Percentiles rank a stretch among this genome's conserved stretches.
These are phyloP conservation scores for Nasonia longicornis DNA, from an alignment of 1,140 invertebrate species.

Conservation along the genomic window DNA sequence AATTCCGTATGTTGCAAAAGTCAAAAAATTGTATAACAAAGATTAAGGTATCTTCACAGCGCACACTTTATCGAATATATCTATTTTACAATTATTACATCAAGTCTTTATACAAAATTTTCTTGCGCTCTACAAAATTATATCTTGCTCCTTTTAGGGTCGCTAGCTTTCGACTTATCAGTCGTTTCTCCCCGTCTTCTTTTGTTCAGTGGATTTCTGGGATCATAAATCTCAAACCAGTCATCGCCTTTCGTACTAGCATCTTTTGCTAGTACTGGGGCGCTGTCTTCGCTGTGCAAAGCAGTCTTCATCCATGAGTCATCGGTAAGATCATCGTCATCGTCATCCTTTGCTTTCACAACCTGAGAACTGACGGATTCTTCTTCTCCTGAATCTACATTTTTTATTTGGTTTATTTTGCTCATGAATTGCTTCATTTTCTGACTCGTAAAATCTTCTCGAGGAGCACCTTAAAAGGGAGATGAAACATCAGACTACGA, in stretches of 20 bases:
- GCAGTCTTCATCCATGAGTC: slow-evolving; percentile 84
- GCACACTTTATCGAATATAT: not conserved
- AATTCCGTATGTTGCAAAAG: not conserved
- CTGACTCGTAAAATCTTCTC: slow-evolving; percentile 81
- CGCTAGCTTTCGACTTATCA: slow-evolving; percentile 6
- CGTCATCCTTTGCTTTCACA: slow-evolving; percentile 56
- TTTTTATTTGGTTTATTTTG: slow-evolving; percentile 79
- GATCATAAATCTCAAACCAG: slow-evolving; percentile 97
- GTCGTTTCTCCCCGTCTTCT: slow-evolving; percentile 78
- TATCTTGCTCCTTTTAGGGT: slow-evolving; percentile 8
- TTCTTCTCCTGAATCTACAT: slow-evolving; percentile 50
- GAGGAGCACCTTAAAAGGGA: slow-evolving; percentile 54
- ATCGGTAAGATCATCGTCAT: slow-evolving; percentile 67
- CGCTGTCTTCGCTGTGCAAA: slow-evolving; percentile 82
- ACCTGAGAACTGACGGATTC: not conserved
- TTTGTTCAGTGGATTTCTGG: slow-evolving; percentile 94
- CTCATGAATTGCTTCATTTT: slow-evolving; percentile 87
- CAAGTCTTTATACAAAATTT: not conserved
- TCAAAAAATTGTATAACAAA: not conserved
- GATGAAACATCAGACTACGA: not conserved
- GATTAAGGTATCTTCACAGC: not conserved
- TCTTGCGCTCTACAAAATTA: not conserved
- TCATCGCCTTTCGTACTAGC: slow-evolving; percentile 93
- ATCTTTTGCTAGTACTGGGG: slow-evolving; percentile 90
- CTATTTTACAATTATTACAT: slow-evolving; percentile 1